A percentile compares a stretch with the other conserved stretches of the same genome.
phyloP scores from a whole-genome alignment of 2,113 vertebrate genomes.

The Tringa solitaria region DNA sequence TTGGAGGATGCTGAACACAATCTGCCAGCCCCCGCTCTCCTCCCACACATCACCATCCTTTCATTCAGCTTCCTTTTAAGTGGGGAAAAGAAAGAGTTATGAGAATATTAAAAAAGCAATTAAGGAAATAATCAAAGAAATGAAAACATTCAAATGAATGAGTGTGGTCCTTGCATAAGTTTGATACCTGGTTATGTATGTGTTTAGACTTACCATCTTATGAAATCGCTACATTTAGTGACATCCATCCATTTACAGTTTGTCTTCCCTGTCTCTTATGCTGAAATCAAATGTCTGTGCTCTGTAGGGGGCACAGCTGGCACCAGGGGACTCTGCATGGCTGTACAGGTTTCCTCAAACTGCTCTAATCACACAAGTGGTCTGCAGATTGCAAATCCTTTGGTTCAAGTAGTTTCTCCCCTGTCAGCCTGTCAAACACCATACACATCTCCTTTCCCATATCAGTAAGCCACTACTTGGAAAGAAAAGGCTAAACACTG shows the following conservation, averaged over 20 bases:
- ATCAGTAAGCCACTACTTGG: neutral
- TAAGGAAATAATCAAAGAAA: neutral
- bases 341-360: neutral
- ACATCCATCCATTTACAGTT: neutral
- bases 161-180: neutral
- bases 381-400: neutral
- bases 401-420: neutral
- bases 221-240: neutral
- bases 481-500: neutral
- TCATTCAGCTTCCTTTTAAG: neutral
- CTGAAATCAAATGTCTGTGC: neutral
- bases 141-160: neutral
- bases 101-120: neutral
- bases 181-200: neutral
- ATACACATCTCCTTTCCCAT: neutral
- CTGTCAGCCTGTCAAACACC: neutral
- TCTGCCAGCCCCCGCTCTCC: neutral
- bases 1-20: slow-evolving; percentile 19
- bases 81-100: neutral
- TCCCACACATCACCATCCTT: neutral
- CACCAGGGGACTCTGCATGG: neutral
- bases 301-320: neutral
- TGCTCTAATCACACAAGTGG: neutral
- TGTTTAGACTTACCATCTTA: neutral
- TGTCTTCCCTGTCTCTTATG: neutral